These are phyloP conservation scores for Paramormyrops hopkinsi DNA, from an alignment of 2,797 vertebrate genomes.

Conservation along the genomic window DNA sequence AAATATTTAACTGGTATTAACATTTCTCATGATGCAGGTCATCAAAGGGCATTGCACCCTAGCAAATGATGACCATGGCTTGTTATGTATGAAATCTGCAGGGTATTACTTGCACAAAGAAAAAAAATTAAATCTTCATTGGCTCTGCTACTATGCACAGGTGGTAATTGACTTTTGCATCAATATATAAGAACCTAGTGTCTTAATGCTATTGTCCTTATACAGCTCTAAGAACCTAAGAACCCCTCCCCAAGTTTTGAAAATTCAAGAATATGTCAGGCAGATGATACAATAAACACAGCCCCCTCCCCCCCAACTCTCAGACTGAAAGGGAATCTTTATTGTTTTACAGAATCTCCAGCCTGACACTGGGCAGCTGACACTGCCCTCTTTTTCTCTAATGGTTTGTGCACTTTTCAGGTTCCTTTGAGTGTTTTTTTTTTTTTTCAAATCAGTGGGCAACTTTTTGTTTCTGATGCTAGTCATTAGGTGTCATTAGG, in stretches of 20 bases:
- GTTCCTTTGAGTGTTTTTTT: not conserved
- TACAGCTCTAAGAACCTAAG: not conserved
- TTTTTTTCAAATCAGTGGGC: not conserved
- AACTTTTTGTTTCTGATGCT: not conserved
- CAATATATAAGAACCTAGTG: not conserved
- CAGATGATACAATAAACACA: not conserved
- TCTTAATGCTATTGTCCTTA: not conserved
- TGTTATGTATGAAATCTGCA: not conserved
- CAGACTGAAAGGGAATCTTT: not conserved
- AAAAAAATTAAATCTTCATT: not conserved
- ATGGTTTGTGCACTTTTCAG: not conserved
- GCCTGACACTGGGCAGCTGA: not conserved
- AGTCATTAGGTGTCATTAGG: not conserved
- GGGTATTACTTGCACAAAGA: not conserved
- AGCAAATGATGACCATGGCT: not conserved
- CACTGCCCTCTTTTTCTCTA: not conserved
- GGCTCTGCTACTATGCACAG: not conserved
- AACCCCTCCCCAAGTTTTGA: not conserved
- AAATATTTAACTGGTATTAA: not conserved
- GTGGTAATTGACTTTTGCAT: not conserved
- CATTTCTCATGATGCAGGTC: not conserved
- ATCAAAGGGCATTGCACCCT: not conserved
- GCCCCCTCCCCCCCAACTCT: not conserved
- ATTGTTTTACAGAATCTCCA: not conserved
- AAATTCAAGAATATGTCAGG: not conserved